Conservation (phyloP, 1,140 invertebrate species). For the Atta colombica region DNA sequence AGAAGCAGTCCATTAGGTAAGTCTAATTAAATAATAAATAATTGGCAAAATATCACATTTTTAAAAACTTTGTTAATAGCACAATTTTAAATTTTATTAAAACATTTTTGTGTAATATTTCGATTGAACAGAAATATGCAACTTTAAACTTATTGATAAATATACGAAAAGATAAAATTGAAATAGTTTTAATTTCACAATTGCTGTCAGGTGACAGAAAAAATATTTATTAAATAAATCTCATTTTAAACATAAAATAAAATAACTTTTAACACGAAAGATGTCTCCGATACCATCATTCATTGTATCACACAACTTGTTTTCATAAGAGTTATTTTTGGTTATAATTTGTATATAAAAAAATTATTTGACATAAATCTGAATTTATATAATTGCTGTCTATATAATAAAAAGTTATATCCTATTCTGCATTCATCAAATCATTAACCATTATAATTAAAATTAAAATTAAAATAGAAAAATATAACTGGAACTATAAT, state of each 20-base stretch:
- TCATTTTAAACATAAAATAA: neutral
- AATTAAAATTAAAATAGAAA: neutral
- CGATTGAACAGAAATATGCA: neutral
- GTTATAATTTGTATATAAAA: neutral
- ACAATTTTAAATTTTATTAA: neutral
- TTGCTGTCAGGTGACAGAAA: neutral
- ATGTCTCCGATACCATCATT: neutral
- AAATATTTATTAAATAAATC: constrained; percentile 1
- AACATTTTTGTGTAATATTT: neutral
- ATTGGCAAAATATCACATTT: neutral
- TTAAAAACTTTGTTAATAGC: neutral
- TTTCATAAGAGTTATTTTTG: neutral
- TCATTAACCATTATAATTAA: neutral
- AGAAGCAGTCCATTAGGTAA: neutral
- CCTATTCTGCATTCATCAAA: neutral
- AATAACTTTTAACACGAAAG: neutral
- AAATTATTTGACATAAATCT: neutral
- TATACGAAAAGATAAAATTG: neutral
- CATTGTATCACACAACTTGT: neutral
- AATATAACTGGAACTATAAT: too few species aligned
- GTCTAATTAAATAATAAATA: neutral
- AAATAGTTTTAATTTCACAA: constrained; percentile 5
- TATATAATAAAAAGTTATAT: neutral
- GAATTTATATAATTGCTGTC: neutral
- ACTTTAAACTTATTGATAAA: neutral